These are phyloP conservation scores for Heterodera schachtii DNA, from an alignment of 1,140 invertebrate species.

Conservation along the genomic window DNA sequence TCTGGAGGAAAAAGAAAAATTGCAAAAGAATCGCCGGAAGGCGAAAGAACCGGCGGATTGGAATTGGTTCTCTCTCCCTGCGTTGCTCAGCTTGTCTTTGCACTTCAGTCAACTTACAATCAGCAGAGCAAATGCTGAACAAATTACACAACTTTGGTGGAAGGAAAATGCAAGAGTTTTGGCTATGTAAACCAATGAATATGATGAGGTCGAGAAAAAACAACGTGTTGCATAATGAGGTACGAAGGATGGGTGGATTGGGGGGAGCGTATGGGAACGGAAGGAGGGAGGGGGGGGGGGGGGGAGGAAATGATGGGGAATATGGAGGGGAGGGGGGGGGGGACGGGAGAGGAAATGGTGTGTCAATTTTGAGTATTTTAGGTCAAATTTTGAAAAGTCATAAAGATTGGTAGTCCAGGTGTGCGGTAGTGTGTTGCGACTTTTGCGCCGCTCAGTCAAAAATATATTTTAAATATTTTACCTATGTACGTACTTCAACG, in stretches of 20 bases:
- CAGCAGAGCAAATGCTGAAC: neutral
- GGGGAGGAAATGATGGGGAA: neutral
- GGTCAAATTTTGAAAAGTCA: no score
- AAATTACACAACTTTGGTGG: neutral
- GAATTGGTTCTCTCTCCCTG: no score
- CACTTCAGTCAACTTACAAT: neutral
- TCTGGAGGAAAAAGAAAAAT: neutral
- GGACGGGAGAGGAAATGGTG: no score
- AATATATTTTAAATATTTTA: no score
- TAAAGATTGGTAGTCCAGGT: no score
- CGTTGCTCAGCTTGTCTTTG: neutral
- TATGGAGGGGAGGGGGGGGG: no score
- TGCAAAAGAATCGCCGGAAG: neutral
- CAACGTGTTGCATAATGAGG: neutral
- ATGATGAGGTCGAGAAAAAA: neutral
- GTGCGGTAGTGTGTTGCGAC: no score
- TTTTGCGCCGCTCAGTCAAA: no score
- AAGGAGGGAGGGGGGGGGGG: neutral
- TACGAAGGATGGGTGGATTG: neutral
- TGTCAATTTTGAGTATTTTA: no score
- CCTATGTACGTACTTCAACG: no score
- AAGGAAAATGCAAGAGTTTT: neutral
- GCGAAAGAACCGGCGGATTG: no score
- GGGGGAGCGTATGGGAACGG: neutral
- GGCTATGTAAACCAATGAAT: no score